Evolutionary conservation across 2,113 vertebrate species (phyloP).

Genomic region (Arenaria interpres): DNA sequence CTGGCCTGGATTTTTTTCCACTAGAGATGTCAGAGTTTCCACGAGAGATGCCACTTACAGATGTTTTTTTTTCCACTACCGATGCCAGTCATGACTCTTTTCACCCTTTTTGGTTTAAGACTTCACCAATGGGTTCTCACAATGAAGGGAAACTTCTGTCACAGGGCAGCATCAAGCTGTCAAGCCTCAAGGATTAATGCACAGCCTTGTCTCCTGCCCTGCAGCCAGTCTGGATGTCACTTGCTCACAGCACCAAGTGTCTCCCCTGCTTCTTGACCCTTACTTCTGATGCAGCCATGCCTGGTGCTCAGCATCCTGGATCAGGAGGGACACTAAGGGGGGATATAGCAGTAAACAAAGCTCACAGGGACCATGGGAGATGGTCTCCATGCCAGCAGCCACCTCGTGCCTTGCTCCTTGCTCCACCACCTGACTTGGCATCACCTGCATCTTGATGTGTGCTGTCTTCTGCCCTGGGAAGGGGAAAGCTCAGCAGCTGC

Average conservation of each 20-base stretch:
- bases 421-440: not conserved
- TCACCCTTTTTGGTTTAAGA: not conserved
- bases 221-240: not conserved
- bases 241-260: not conserved
- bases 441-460: not conserved
- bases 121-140: not conserved
- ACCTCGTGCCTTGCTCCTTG: not conserved
- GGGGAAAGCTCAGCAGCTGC: not conserved
- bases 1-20: not conserved
- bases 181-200: not conserved
- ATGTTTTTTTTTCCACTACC: not conserved
- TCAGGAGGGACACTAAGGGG: not conserved
- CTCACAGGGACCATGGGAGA: not conserved
- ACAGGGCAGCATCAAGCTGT: not conserved
- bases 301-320: not conserved
- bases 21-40: not conserved
- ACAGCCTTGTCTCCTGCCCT: not conserved
- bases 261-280: not conserved
- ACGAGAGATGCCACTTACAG: not conserved
- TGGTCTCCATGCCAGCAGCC: not conserved
- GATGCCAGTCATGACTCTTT: not conserved
- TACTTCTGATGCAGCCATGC: not conserved
- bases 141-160: not conserved
- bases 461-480: not conserved
- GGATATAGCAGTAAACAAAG: not conserved